Evolutionary conservation across 2,113 vertebrate genomes (phyloP), one percentile per base, ranked within the genome.

Genomic region (Donacobius atricapilla): DNA sequence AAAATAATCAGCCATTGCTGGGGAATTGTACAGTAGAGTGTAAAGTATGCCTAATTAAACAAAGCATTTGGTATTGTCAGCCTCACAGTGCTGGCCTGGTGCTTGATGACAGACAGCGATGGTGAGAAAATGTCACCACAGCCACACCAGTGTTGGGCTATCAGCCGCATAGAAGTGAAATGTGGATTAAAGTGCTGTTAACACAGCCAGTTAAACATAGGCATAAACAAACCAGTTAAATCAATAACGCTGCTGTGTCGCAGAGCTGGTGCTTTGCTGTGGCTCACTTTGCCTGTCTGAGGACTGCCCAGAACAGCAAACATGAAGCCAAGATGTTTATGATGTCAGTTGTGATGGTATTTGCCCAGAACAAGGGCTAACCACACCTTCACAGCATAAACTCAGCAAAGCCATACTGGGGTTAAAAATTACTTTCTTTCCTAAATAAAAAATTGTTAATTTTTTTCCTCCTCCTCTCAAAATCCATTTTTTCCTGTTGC

Each of bases 161-260:
- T 98, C 97, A 97, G 95, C 93, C 94, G 71, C 65, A 39, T 42
- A 93, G 85, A 82, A 97, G 82, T 89, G 96, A 97, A 96, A 96
- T 83, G 95, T 93, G 93, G 96, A 97, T 98, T 97, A 97, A 98
- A 97, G 97, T 97, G 94, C 94, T 96, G 96, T 98, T 98, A 98
- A 97, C 95, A 96, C 97, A 98, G 96, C 94, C 96, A 97, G 98
- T 98, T 98, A 97, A 97, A 96, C 97, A 96, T 94, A 8, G 77
- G 93, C 97, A 97, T 97, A 97, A 98, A 97, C 97, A 98, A 97
- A 96, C n/a, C 84, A 95, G 94, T 95, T 84, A 94, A 97, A 97
- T 97, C 94, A 95, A 97, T 98, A 97, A 94, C 33, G 88, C 85
- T 96, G 86, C 76, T 95, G 80, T 79, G 85, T 90, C 89, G 84